These are phyloP conservation scores for Plecturocebus donacophilus DNA, from an alignment of 2,113 vertebrate species.

Conservation along the genomic window DNA sequence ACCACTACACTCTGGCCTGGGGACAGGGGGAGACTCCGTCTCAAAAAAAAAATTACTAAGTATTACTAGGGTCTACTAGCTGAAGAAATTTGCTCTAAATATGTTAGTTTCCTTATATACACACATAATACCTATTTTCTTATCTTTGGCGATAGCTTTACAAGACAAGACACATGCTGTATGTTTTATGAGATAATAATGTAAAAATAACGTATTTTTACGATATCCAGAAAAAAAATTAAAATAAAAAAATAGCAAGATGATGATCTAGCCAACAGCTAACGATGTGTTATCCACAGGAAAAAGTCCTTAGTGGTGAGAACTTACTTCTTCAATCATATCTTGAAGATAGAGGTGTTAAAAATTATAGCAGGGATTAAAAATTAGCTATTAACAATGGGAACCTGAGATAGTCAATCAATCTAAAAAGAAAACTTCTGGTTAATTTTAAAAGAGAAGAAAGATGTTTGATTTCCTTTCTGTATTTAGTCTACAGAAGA, in stretches of 20 bases:
- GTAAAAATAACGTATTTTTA: background rate
- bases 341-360: background rate
- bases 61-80: background rate
- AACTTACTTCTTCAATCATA: background rate
- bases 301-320: background rate
- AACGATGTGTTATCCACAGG: background rate
- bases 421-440: background rate
- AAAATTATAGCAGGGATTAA: background rate
- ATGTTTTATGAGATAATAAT: background rate
- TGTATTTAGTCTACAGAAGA: background rate
- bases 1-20: too few relatives aligned
- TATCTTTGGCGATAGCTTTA: background rate
- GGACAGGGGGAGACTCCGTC: too few relatives aligned
- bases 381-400: background rate
- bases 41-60: background rate
- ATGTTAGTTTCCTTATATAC: background rate
- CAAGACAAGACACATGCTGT: background rate
- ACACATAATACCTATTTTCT: background rate
- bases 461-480: background rate
- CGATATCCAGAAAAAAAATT: background rate
- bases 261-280: background rate
- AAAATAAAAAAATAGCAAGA: background rate
- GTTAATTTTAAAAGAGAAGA: background rate
- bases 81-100: background rate
- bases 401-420: background rate